Evolutionary conservation across 2,797 vertebrate genomes (phyloP).

Genomic region (Tinamus major): DNA sequence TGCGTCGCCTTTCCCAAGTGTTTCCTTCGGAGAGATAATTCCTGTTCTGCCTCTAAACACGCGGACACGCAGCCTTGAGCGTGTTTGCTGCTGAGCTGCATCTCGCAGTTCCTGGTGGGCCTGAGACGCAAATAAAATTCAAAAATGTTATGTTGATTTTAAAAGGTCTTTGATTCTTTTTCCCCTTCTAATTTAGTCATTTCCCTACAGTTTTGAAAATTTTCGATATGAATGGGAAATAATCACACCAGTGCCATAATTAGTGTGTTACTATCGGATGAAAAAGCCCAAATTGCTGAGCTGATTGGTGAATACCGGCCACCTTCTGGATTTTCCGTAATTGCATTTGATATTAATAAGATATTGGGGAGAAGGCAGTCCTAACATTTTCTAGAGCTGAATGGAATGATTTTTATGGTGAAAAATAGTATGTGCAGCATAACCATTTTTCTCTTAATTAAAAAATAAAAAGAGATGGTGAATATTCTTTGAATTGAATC

Average conservation of each 20-base stretch:
- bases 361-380: constrained; percentile 29
- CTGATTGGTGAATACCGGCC: constrained; percentile 59
- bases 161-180: constrained; percentile 32
- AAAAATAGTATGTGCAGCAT: constrained; percentile 29
- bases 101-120: neutral
- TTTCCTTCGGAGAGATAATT: neutral
- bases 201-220: constrained; percentile 43
- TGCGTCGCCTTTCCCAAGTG: neutral
- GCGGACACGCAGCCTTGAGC: neutral
- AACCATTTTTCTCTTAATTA: neutral
- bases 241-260: constrained; percentile 54
- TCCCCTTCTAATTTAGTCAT: constrained; percentile 52
- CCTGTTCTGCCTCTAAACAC: neutral
- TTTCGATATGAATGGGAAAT: constrained; percentile 58
- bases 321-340: constrained; percentile 62
- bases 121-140: neutral
- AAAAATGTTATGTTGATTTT: neutral
- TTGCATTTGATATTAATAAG: constrained; percentile 50
- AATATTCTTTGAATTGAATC: neutral
- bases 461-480: neutral
- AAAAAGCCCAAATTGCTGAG: constrained; percentile 45
- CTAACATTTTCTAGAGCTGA: constrained; percentile 49
- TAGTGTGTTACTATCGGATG: constrained; percentile 45
- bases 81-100: neutral
- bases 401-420: neutral